Evolutionary conservation across 2,797 vertebrate species (phyloP), one percentile per base, ranked within the genome.

Genomic region (Spondyliosoma cantharus): DNA sequence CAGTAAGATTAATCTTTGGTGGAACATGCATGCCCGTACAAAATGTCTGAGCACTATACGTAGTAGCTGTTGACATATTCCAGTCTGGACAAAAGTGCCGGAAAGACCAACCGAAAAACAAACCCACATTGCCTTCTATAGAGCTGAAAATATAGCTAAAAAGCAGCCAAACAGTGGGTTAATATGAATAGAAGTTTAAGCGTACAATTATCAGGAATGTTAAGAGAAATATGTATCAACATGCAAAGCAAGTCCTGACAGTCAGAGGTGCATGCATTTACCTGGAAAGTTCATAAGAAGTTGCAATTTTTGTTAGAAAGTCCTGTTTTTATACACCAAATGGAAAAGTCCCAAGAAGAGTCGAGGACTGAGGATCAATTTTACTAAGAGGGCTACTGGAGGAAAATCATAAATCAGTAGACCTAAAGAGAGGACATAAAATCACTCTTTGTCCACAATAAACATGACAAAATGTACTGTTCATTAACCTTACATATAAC

Each of bases 191-290:
- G 0, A 25, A 78, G 20, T 42, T 50, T 9, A 56, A 56, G 45
- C 61, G 32, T 6, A 16, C 9, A 79, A 14, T 25, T 4, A 53
- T 37, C 29, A 69, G 52, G 32, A 67, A 61, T 0, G 5, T 66
- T 32, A n/a, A 11, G 20, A 66, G 22, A 76, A 76, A 76, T 32
- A 68, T 15, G 29, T 50, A 56, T 53, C 4, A 29, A 56, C 77
- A 87, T 65, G 83, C 80, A 79, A 82, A 76, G 79, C 60, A 49
- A 58, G 59, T 53, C 65, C 67, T 4, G 54, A 67, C 5, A 78
- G 53, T 64, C 83, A 75, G 46, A 78, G 73, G 80, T 43, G 22
- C 91, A 84, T 79, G 88, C 82, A 81, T 91, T 94, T 93, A 95
- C 93, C 93, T 93, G 81, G 43, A 80, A 79, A 68, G 66, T 78